Evolutionary conservation across 2,113 vertebrate genomes (phyloP).

Genomic region (Neodon shergylaensis): DNA sequence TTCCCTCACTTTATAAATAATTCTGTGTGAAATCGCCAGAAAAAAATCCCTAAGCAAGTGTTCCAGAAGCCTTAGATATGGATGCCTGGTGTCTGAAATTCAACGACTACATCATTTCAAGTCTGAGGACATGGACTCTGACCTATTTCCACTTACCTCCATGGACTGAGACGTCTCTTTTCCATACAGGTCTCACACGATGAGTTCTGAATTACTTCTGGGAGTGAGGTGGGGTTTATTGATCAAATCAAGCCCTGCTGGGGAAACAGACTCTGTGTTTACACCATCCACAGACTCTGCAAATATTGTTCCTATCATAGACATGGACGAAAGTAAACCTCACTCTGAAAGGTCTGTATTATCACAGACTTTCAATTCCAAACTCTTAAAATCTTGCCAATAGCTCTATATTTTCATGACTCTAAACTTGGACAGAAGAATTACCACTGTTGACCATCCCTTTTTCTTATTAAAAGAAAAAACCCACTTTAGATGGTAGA

Average conservation of each 20-base stretch:
- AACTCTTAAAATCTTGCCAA: neutral
- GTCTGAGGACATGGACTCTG: constrained; percentile 59
- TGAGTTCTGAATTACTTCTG: constrained; percentile 66
- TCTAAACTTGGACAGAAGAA: neutral
- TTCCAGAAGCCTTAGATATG: constrained; percentile 37
- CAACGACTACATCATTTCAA: constrained; percentile 27
- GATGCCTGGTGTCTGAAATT: constrained; percentile 41
- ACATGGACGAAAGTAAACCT: constrained; percentile 40
- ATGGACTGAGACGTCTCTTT: constrained; percentile 62
- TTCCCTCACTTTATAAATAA: constrained; percentile 75
- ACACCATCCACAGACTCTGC: neutral
- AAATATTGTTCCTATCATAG: constrained; percentile 44
- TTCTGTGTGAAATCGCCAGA: constrained; percentile 59
- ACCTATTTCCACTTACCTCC: constrained; percentile 70
- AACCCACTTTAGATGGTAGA: neutral
- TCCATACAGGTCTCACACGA: constrained; percentile 63
- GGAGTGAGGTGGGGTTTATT: constrained; percentile 77
- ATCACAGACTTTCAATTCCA: constrained; percentile 2
- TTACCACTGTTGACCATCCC: neutral
- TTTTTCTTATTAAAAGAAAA: constrained; percentile 47
- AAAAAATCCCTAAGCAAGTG: constrained; percentile 61
- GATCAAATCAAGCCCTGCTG: constrained; percentile 75
- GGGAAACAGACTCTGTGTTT: constrained; percentile 66
- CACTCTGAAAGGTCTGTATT: neutral
- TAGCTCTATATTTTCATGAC: neutral